Evolutionary conservation across 2,797 vertebrate genomes (phyloP).

Genomic region (Perdix hodgsoniae): DNA sequence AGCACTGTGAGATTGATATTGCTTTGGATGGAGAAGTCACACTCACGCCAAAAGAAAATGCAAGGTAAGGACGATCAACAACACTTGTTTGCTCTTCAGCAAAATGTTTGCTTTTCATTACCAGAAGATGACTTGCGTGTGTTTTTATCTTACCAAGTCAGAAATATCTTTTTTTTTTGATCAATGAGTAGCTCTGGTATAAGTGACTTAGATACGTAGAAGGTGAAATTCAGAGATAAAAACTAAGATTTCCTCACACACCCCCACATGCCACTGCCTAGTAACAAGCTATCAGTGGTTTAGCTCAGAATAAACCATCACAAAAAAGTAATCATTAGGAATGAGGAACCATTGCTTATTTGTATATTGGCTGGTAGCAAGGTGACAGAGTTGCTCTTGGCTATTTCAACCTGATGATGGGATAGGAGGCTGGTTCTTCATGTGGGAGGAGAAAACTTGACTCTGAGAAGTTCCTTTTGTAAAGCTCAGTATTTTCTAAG

Average conservation of each 20-base stretch:
- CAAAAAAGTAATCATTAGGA: neutral
- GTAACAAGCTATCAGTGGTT: neutral
- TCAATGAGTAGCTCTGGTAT: neutral
- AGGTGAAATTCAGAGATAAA: neutral
- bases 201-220: neutral
- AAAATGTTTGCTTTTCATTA: neutral
- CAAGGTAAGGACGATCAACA: conserved; percentile 84
- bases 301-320: neutral
- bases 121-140: neutral
- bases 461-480: neutral
- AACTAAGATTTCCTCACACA: neutral
- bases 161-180: neutral
- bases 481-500: neutral
- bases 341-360: neutral
- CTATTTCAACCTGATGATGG: neutral
- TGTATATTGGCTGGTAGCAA: neutral
- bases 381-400: neutral
- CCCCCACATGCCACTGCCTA: neutral
- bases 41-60: conserved; percentile 90
- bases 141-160: neutral
- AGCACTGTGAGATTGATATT: conserved; percentile 93
- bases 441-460: neutral
- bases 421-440: neutral
- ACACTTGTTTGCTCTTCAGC: neutral
- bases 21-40: conserved; percentile 91